Evolutionary conservation across 2,113 vertebrate genomes (phyloP), one percentile per base, ranked within the genome.

Genomic region (Cyrtonyx montezumae): DNA sequence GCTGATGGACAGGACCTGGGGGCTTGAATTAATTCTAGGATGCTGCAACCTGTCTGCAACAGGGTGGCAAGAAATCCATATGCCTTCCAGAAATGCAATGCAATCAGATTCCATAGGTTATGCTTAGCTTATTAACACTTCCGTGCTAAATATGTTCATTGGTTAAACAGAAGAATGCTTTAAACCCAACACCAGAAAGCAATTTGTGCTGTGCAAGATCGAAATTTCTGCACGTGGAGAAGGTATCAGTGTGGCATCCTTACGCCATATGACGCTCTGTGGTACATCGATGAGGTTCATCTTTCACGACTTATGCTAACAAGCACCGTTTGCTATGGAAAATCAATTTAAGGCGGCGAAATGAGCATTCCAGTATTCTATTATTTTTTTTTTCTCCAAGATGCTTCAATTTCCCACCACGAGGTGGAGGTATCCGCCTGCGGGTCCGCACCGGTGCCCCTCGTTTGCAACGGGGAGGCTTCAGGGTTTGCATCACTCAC

Each of bases 391-490:
- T 48, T 48, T 23, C 48, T 22, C 48, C 22, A 49, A 53, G 58
- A 2, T 21, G 3, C 26, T 92, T 82, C 59, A 3, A 8, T 49
- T 53, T 93, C 36, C 10, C 1, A 2, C 96, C 96, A 93, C 71
- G 5, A 87, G 96, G 90, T 87, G 96, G 96, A 55, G 96, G 66
- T 2, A 2, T 76, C 42, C 25, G 2, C 81, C 49, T 37, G 63
- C 37, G 42, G 22, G 25, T 42, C 46, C 20, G 9, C 16, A 9
- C 16, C 65, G 79, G n/a, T 2, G 8, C 16, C 34, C 32, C 22
- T 5, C 1, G 32, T 4, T n/a, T 53, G 32, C 30, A 13, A 3
- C 43, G 0, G 9, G 3, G 1, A 30, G 20, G 18, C 5, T 59
- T 43, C 5, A 26, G 22, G 9, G 7, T 71, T 49, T 49, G 26